These are phyloP conservation scores for Xyrauchen texanus DNA, from an alignment of 2,113 vertebrate genomes.

Conservation along the genomic window DNA sequence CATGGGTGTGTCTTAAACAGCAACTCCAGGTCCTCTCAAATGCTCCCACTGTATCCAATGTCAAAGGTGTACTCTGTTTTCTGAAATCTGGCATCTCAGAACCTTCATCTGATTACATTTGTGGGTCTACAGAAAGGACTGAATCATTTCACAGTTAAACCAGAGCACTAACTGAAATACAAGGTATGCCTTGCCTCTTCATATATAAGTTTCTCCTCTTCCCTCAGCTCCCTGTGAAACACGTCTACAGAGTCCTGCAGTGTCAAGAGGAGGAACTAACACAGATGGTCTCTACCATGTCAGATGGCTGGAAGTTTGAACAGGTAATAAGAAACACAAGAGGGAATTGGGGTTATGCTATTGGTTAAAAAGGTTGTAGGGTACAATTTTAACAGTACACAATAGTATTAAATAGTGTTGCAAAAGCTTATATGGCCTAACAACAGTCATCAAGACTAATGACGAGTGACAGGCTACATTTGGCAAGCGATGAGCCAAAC, in stretches of 20 bases:
- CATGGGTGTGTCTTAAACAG: conserved; percentile 1
- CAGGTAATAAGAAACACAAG: conserved; percentile 77
- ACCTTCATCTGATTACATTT: neutral
- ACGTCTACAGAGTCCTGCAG: conserved; percentile 96
- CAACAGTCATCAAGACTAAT: too few species aligned
- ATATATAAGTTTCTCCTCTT: neutral
- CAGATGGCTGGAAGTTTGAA: conserved; percentile 98
- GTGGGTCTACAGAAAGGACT: conserved; percentile 2
- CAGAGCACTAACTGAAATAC: neutral
- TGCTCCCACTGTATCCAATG: neutral
- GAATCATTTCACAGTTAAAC: neutral
- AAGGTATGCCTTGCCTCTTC: neutral
- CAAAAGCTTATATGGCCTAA: too few species aligned
- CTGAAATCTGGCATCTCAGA: conserved; percentile 24
- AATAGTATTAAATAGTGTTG: too few species aligned
- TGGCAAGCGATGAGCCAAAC: too few species aligned
- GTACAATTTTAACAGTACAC: too few species aligned
- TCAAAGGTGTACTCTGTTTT: neutral
- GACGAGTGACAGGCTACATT: neutral
- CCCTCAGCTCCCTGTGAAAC: conserved; percentile 89
- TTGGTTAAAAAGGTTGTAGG: neutral
- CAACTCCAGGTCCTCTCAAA: neutral
- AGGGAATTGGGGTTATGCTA: neutral
- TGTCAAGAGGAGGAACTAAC: conserved; percentile 98
- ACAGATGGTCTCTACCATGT: conserved; percentile 99